Base-by-base conservation (phyloP, 1,140 invertebrate species). In the Heliconius hewitsoni region DNA sequence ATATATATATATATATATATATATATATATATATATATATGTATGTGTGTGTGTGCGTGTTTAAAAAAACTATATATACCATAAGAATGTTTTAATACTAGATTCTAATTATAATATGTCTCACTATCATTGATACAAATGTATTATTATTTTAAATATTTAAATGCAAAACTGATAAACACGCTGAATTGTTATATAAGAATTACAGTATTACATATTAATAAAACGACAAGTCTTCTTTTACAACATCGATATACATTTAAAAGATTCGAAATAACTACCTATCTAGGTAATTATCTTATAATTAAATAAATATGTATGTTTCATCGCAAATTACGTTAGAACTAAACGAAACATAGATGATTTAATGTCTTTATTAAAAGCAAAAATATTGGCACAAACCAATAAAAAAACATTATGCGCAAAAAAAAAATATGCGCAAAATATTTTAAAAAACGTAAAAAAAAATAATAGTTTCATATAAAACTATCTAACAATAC, bases 401-500 rank as follows among this genome's bases (percentile, higher is more conserved):
- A n/a, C 16, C 39, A 75, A 75, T 19, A 66, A 23, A 23, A 23
- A 23, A 23, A 23, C 0, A 76, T 76, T 34, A n/a, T 72, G 46
- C 11, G 50, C 52, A 70, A 76, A 76, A 73, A 75, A 75, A 11
- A 66, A 76, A 70, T 34, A n/a, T 72, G 46, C 11, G 50, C 52
- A 70, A 76, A 76, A 73, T 57, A 76, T 30, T 80, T 52, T 1
- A 23, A 66, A 66, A 37, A 76, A 76, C 5, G 23, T 23, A 19
- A 8, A 37, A 52, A 50, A 37, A 71, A 71, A 23, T 6, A 71
- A 52, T 71, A 39, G 34, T 73, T 78, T 72, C 72, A 78, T 39
- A 71, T 78, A 78, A 78, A 76, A 78, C 76, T 78, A 76, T 78
- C 23, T 73, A 81, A 74, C 30, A 72, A 78, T 66, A 78, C 50